Evolutionary conservation across 2,888 invertebrate genomes (phyloP).

Genomic region (Chymomyza procnemis): DNA sequence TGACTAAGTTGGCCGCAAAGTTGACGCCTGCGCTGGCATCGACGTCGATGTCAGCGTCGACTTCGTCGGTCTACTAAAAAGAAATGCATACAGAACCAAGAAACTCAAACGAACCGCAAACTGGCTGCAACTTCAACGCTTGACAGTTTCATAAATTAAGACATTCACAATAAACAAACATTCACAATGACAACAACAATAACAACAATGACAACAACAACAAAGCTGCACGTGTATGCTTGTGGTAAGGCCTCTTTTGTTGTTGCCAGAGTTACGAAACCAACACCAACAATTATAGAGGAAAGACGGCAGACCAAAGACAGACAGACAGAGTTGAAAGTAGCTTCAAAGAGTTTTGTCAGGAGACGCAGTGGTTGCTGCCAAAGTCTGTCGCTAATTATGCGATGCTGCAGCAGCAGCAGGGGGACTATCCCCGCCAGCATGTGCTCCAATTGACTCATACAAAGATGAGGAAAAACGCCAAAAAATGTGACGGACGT

Average conservation of each 20-base stretch:
- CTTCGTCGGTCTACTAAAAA: neutral
- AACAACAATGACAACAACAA: neutral
- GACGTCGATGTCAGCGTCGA: neutral
- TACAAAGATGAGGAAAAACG: constrained; percentile 51
- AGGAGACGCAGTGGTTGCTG: constrained; percentile 34
- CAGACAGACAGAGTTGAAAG: constrained; percentile 1
- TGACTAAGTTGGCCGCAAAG: neutral
- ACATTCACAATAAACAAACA: constrained; percentile 70
- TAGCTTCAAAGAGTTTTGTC: constrained; percentile 69
- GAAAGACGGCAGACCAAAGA: neutral
- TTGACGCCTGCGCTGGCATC: neutral
- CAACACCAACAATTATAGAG: neutral
- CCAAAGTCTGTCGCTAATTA: constrained; percentile 65
- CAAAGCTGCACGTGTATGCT: constrained; percentile 59
- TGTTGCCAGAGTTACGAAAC: neutral
- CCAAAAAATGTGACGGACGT: constrained; percentile 47
- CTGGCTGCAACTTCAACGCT: constrained; percentile 1
- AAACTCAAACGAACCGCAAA: constrained; percentile 4
- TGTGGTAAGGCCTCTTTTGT: constrained; percentile 15
- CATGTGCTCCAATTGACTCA: constrained; percentile 55
- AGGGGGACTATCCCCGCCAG: neutral
- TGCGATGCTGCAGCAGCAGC: constrained; percentile 42
- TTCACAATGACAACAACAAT: constrained; percentile 35
- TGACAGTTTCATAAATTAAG: constrained; percentile 72
- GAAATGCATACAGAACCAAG: constrained; percentile 1